Conservation (phyloP, 2,797 vertebrate species). For the Sebastes baramenuke region DNA sequence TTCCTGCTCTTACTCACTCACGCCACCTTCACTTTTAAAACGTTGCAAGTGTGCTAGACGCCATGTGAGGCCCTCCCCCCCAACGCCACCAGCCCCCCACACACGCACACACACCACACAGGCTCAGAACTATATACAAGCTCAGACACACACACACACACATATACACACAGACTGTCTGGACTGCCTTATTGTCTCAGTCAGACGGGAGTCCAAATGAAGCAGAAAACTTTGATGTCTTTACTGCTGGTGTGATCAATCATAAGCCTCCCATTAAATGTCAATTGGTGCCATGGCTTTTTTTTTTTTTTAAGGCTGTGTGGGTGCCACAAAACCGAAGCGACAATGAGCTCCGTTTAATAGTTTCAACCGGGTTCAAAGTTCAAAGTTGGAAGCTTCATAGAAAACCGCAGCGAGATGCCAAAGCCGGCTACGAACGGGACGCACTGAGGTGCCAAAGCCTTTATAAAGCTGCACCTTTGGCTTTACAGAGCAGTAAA, state of each 20-base stretch:
- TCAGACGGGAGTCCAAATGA: slow-evolving; percentile 60
- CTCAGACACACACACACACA: slow-evolving; percentile 11
- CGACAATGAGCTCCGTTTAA: slow-evolving; percentile 69
- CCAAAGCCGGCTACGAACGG: slow-evolving; percentile 28
- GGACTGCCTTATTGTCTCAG: slow-evolving; percentile 71
- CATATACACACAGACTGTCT: slow-evolving; percentile 45
- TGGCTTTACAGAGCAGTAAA: slow-evolving; percentile 76
- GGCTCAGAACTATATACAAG: slow-evolving; percentile 31
- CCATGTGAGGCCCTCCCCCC: slow-evolving; percentile 63
- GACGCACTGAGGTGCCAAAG: slow-evolving; percentile 70
- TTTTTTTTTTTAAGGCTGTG: slow-evolving; percentile 32
- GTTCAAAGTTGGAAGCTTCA: slow-evolving; percentile 75
- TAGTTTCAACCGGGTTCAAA: slow-evolving; percentile 63
- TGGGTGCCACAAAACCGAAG: slow-evolving; percentile 42
- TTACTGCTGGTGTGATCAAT: slow-evolving; percentile 75
- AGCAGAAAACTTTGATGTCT: slow-evolving; percentile 81
- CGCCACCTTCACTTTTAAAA: slow-evolving; percentile 76
- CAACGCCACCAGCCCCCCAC: not conserved
- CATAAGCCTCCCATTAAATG: slow-evolving; percentile 75
- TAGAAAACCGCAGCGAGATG: slow-evolving; percentile 67
- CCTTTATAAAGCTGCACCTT: slow-evolving; percentile 77
- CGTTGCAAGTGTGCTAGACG: slow-evolving; percentile 51
- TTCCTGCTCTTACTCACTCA: slow-evolving; percentile 79
- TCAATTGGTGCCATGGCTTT: slow-evolving; percentile 58
- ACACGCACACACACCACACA: slow-evolving; percentile 16